Base-by-base conservation (phyloP, 2,888 invertebrate species). In the Eurois occulta region DNA sequence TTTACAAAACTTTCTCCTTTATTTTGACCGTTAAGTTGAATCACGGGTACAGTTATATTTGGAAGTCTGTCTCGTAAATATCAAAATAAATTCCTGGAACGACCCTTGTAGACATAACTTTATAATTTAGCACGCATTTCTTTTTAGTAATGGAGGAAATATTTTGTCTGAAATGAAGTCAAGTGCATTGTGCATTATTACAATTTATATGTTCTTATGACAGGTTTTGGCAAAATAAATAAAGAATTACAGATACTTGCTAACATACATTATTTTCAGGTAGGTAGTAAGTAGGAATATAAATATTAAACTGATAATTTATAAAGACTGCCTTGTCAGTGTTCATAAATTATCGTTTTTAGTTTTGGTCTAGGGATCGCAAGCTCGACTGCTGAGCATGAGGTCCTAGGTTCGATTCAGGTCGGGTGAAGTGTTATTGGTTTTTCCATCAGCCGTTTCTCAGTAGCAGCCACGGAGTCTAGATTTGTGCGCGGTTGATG, bases 21-120 rank as follows among this genome's bases (percentile, higher is more conserved):
- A 69, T 83, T 74, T 62, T 66, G 24, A 24, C 69, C 35, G 65
- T 58, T 60, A 65, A 28, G n/a, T 73, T 75, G 70, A 78, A 75
- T 67, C 64, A 84, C 62, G 68, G 67, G 21, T 76, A 85, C 86
- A 74, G 68, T 72, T 83, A 79, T 72, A 43, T 48, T 67, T 66
- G 38, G 58, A 71, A 86, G 73, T 58, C 65, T 86, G 83, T 77
- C 77, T 80, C 72, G 38, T 86, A 41, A 65, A 75, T 67, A 62
- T 69, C 75, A 55, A n/a, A 68, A 74, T 52, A 72, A 80, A 64
- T 70, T 75, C 46, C 64, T 67, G 55, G 10, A 77, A 86, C 55
- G 68, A 10, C 35, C 52, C 52, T 65, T 65, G 64, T 21, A 32
- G 65, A 72, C 2, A 80, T 69, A 72, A 65, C 52, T 72, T 69